These are phyloP conservation scores for Apogon hyalosoma DNA, from an alignment of 2,797 vertebrate genomes.

Conservation along the genomic window DNA sequence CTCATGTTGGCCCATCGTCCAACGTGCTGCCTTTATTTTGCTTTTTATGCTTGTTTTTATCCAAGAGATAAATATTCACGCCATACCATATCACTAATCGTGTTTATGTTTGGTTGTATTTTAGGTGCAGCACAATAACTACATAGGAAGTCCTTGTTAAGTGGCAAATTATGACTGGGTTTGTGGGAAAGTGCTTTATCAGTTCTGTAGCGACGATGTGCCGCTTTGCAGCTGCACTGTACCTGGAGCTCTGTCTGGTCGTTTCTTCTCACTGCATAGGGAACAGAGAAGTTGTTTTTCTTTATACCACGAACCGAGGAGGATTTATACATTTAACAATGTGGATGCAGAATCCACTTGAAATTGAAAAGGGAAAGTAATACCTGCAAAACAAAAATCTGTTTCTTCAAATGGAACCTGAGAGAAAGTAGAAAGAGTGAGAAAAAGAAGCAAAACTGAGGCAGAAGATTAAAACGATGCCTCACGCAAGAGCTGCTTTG, in stretches of 20 bases:
- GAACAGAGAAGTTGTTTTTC: constrained; percentile 56
- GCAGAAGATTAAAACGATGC: constrained; percentile 86
- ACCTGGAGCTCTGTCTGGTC: constrained; percentile 64
- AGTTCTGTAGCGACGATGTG: constrained; percentile 41
- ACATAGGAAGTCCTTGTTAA: constrained; percentile 46
- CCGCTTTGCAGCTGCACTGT: constrained; percentile 10
- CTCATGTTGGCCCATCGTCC: constrained; percentile 58
- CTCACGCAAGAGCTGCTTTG: constrained; percentile 78
- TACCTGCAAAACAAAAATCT: constrained; percentile 84
- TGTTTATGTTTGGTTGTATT: constrained; percentile 32
- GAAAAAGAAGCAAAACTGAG: neutral
- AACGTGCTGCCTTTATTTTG: neutral
- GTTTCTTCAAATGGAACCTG: constrained; percentile 74
- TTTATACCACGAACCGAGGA: constrained; percentile 48
- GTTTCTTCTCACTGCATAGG: constrained; percentile 62
- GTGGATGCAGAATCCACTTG: constrained; percentile 74
- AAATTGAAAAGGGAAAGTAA: constrained; percentile 87
- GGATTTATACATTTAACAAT: constrained; percentile 62
- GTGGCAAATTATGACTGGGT: constrained; percentile 34
- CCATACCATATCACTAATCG: constrained; percentile 43
- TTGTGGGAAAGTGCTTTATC: constrained; percentile 53
- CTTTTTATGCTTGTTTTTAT: constrained; percentile 5
- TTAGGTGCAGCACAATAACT: constrained; percentile 31
- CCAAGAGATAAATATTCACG: constrained; percentile 21
- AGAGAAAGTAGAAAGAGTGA: constrained; percentile 63